Conservation (phyloP, 2,797 vertebrate species). For the Lacerta viridis region DNA sequence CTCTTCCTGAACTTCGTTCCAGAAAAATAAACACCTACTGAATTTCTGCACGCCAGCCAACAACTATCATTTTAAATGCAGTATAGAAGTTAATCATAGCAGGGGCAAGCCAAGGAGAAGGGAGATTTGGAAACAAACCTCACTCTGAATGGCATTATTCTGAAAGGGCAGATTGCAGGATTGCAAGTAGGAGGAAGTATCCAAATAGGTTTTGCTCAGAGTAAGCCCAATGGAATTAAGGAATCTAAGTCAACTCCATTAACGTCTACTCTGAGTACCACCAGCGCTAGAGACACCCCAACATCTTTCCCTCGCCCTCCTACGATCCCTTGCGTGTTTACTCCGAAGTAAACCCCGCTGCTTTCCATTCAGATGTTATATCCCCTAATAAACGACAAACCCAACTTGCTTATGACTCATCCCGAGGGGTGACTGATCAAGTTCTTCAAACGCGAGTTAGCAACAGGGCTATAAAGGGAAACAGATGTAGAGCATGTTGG, state of each 20-base stretch:
- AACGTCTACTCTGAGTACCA: neutral
- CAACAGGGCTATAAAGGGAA: neutral
- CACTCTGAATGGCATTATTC: too few relatives aligned
- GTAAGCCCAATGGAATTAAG: too few relatives aligned
- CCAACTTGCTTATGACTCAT: neutral
- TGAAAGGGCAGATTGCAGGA: too few relatives aligned
- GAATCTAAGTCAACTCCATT: too few relatives aligned
- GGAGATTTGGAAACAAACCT: too few relatives aligned
- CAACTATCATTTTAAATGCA: neutral
- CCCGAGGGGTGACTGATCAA: neutral
- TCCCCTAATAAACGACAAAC: neutral
- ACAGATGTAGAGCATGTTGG: neutral
- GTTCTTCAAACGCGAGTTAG: slow-evolving; percentile 18
- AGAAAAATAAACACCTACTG: too few relatives aligned
- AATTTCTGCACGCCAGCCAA: neutral
- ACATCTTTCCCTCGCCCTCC: neutral
- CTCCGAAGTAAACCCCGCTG: too few relatives aligned
- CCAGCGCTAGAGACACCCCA: neutral
- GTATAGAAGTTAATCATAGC: too few relatives aligned
- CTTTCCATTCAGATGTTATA: neutral
- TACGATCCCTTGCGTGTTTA: too few relatives aligned
- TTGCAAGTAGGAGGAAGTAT: too few relatives aligned
- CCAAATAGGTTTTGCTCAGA: too few relatives aligned
- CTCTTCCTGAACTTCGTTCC: neutral
- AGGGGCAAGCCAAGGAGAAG: neutral